A percentile compares a stretch with the other conserved stretches of the same genome.
phyloP scores from a whole-genome alignment of 2,113 vertebrate species.

The Corvus cornix region DNA sequence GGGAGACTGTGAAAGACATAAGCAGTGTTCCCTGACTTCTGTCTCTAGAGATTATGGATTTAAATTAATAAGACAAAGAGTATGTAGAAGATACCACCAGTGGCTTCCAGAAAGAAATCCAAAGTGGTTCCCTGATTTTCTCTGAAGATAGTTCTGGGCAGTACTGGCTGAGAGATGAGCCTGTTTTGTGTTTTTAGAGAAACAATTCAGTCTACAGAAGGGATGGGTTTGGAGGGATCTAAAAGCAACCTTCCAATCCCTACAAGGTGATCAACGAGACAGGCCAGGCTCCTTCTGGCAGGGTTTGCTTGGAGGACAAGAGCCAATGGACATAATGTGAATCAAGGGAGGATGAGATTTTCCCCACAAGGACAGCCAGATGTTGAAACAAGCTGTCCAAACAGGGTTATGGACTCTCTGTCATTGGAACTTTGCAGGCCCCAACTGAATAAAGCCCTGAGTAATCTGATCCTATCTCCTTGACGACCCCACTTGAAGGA shows the following conservation, averaged over 20 bases:
- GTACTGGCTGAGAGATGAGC: not conserved
- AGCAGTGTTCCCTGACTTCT: not conserved
- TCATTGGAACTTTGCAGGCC: not conserved
- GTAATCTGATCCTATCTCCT: not conserved
- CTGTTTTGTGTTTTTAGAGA: not conserved
- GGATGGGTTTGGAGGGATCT: not conserved
- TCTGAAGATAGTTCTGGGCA: not conserved
- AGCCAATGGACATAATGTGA: not conserved
- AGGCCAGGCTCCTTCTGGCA: not conserved
- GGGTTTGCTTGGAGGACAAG: not conserved
- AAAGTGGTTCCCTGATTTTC: not conserved
- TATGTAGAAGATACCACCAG: not conserved
- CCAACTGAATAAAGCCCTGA: not conserved
- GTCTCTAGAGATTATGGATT: not conserved
- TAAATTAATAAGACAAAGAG: not conserved
- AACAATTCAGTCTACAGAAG: not conserved
- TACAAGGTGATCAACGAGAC: not conserved
- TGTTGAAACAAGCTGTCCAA: not conserved
- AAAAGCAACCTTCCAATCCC: not conserved
- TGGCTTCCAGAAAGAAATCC: not conserved
- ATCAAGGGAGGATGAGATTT: not conserved
- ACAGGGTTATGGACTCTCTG: not conserved
- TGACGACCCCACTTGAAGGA: not conserved
- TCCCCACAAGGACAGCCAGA: not conserved
- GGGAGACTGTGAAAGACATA: not conserved